phyloP scores from a whole-genome alignment of 2,888 invertebrate genomes.

The Drosophila prostipennis region DNA sequence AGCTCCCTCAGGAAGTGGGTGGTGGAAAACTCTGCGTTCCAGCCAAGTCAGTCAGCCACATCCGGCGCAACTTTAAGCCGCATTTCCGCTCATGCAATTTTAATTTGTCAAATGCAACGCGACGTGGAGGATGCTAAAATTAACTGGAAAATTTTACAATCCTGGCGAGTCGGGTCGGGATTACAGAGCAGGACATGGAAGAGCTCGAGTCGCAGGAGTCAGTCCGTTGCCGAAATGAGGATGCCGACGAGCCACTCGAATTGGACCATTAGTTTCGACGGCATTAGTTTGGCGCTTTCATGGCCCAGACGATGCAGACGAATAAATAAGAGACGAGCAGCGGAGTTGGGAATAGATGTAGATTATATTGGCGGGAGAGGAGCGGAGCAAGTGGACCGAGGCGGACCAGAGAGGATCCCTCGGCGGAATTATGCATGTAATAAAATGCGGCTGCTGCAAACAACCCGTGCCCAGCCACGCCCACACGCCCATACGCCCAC shows the following conservation, averaged over 20 bases:
- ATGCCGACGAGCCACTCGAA: slow-evolving; percentile 76
- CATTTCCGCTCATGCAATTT: slow-evolving; percentile 79
- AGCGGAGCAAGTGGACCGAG: slow-evolving; percentile 18
- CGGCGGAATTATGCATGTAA: slow-evolving; percentile 83
- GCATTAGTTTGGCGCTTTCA: slow-evolving; percentile 80
- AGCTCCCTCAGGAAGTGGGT: slow-evolving; percentile 55
- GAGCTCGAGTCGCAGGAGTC: slow-evolving; percentile 41
- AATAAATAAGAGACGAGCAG: slow-evolving; percentile 75
- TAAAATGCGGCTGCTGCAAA: slow-evolving; percentile 75
- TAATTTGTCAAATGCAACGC: slow-evolving; percentile 76
- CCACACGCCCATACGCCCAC: slow-evolving; percentile 63
- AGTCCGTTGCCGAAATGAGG: slow-evolving; percentile 19
- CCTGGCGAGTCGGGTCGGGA: slow-evolving; percentile 55
- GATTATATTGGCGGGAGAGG: neutral
- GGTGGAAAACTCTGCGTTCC: slow-evolving; percentile 7
- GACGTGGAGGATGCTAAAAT: slow-evolving; percentile 61
- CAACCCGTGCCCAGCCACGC: slow-evolving; percentile 53
- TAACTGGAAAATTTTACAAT: slow-evolving; percentile 79
- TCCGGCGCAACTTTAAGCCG: slow-evolving; percentile 75
- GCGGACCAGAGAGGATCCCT: slow-evolving; percentile 59
- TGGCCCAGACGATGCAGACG: slow-evolving; percentile 62
- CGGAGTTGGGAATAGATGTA: slow-evolving; percentile 29
- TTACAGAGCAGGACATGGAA: slow-evolving; percentile 55
- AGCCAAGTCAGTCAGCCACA: slow-evolving; percentile 42
- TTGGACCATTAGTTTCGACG: slow-evolving; percentile 83